A percentile compares a stretch with the other conserved stretches of the same genome.
Evolutionary conservation across 2,888 invertebrate genomes (phyloP).

Genomic region (Drosophila putrida): DNA sequence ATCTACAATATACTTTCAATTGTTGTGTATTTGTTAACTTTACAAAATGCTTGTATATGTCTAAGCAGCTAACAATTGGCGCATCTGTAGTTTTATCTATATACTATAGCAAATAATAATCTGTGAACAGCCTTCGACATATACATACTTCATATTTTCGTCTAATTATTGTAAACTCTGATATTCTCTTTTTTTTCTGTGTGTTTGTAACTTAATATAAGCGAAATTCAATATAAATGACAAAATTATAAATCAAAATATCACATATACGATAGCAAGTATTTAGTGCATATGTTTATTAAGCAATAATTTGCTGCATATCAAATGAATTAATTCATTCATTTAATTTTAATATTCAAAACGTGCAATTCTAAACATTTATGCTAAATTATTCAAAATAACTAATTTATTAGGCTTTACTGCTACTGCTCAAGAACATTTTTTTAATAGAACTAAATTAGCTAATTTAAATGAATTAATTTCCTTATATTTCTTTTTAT

Average conservation of each 20-base stretch:
- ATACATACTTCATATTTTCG: constrained; percentile 29
- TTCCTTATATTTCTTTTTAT: not conserved
- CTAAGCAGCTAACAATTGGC: constrained; percentile 11
- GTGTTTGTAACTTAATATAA: constrained; percentile 53
- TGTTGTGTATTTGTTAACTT: constrained; percentile 40
- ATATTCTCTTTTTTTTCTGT: constrained; percentile 20
- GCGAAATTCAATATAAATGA: constrained; percentile 20
- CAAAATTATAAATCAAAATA: constrained; percentile 39
- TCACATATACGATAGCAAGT: constrained; percentile 24
- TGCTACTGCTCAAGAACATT: constrained; percentile 51
- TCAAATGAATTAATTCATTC: constrained; percentile 45
- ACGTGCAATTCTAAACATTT: constrained; percentile 65
- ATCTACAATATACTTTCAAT: constrained; percentile 37
- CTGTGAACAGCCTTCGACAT: constrained; percentile 29
- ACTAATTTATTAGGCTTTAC: constrained; percentile 28
- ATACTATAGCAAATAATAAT: constrained; percentile 6
- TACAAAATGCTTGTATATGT: constrained; percentile 41
- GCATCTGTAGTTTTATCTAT: constrained; percentile 6
- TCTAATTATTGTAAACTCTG: constrained; percentile 46
- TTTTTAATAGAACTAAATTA: constrained; percentile 3
- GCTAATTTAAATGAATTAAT: constrained; percentile 8
- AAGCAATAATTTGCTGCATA: constrained; percentile 73
- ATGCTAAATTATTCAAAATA: constrained; percentile 50
- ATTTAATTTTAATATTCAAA: constrained; percentile 35
- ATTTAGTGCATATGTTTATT: constrained; percentile 33